Evolutionary conservation across 2,797 vertebrate species (phyloP), one percentile per base, ranked within the genome.

Genomic region (Onychomys torridus): DNA sequence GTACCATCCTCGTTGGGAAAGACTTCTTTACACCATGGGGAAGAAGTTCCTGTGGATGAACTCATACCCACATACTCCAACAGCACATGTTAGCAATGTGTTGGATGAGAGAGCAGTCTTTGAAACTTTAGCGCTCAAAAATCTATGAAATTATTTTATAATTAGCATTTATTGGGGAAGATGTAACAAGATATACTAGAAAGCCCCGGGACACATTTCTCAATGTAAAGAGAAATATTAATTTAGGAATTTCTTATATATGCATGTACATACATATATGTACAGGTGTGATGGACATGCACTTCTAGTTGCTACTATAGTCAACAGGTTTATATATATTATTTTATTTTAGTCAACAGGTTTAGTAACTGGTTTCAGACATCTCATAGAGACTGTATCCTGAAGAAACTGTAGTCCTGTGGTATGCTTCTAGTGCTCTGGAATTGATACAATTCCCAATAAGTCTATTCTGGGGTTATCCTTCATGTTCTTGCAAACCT

Each of bases 51-150:
- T 29, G 21, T 21, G 9, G 17, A 63, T 17, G 6, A 8, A 40
- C 0, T 29, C 49, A 17, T 0, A 23, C 4, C 12, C 52, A 55
- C 19, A 4, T 25, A 85, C 9, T 52, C 16, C 2, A 2, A n/a
- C 5, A 43, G 57, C 4, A 69, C 8, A 3, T 0, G 34, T 2
- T 6, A 46, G 40, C 23, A 25, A 16, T 61, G 23, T 12, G 40
- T 1, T 0, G 0, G 13, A 6, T 6, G 21, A 65, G 11, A 83
- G n/a, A 17, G 40, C 19, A 43, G 40, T 2, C 79, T 40, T 71
- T 49, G 23, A 79, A 79, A 90, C 34, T 40, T 43, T 59, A 43
- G 8, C 21, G 61, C 43, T 82, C 46, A 8, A 19, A 32, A 87
- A 76, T 59, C 2, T 3, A 46, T 43, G 25, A 71, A 49, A 27